A percentile compares a stretch with the other conserved stretches of the same genome.
Evolutionary conservation across 2,113 vertebrate species (phyloP).

Genomic region (Phaethornis superciliosus): DNA sequence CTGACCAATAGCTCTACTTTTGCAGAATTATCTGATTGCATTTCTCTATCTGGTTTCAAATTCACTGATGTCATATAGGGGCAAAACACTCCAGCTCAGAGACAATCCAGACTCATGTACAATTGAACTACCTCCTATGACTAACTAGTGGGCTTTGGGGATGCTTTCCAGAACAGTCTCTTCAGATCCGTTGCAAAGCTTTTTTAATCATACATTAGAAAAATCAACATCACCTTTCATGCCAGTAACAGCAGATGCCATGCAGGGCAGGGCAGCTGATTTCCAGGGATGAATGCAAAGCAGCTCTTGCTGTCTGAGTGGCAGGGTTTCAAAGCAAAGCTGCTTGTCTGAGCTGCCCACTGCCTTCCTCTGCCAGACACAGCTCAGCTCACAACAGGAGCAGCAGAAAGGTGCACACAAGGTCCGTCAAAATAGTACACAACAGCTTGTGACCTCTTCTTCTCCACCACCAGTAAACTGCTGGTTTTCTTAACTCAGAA

Average conservation of each 20-base stretch:
- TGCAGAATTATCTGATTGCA: not conserved
- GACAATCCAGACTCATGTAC: not conserved
- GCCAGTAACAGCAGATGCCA: not conserved
- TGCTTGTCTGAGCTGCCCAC: not conserved
- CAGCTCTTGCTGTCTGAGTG: not conserved
- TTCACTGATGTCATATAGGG: not conserved
- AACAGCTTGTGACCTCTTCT: not conserved
- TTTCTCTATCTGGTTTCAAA: not conserved
- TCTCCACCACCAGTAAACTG: too few species aligned
- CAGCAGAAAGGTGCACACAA: fast-evolving
- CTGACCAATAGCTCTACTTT: not conserved
- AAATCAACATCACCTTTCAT: not conserved
- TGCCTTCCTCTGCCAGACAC: not conserved
- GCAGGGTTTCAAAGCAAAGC: not conserved
- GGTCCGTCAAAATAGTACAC: fast-evolving
- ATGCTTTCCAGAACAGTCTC: not conserved
- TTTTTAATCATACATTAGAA: not conserved
- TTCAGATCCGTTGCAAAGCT: not conserved
- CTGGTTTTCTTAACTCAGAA: not conserved
- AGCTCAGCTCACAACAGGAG: not conserved
- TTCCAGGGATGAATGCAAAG: not conserved
- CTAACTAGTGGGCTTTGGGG: not conserved
- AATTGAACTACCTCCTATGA: not conserved
- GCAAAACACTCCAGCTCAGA: not conserved
- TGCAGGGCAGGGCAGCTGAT: not conserved